Evolutionary conservation across 2,888 invertebrate genomes (phyloP), one percentile per base, ranked within the genome.

Genomic region (Diaprepes abbreviatus): DNA sequence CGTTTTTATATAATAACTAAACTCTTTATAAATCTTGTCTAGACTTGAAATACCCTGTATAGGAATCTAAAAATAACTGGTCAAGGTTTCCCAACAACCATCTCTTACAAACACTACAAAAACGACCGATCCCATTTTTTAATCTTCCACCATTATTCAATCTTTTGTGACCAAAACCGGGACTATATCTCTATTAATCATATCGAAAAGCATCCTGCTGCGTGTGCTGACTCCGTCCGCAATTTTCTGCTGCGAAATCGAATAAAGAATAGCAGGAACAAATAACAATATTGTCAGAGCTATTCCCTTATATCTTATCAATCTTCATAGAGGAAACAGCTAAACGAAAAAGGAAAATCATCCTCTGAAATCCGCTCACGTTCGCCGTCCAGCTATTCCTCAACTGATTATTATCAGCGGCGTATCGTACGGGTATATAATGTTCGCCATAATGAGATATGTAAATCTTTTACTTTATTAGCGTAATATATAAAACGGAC

Each of bases 221-320:
- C 33, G 33, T 33, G 9, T 9, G 7, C 33, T 36, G 36, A 12
- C 36, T 36, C 14, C 36, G 6, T 12, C 14, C 36, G 36, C 14
- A 36, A 36, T 36, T 36, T 36, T 36, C 36, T 36, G 3, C 36
- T 14, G 36, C 14, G 6, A 36, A 36, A 35, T 21, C 28, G 24
- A 58, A 58, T 38, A 40, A 58, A 43, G 14, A 58, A 43, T 43
- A 43, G 36, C 14, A 28, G 43, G 16, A 40, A 58, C 58, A 58
- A 58, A 58, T 58, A 40, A 40, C 58, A 24, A 40, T 58, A 58
- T 58, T 58, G 58, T 58, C 58, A 58, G 43, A 43, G 24, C 43
- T 43, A 58, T 58, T 58, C 43, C 40, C 14, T 58, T 40, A 24
- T 40, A 58, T 40, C 24, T 40, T 58, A 40, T 58, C 58, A 58